A percentile compares a stretch with the other conserved stretches of the same genome.
Evolutionary conservation across 2,797 vertebrate genomes (phyloP).

Genomic region (Cyprinodon diabolis): DNA sequence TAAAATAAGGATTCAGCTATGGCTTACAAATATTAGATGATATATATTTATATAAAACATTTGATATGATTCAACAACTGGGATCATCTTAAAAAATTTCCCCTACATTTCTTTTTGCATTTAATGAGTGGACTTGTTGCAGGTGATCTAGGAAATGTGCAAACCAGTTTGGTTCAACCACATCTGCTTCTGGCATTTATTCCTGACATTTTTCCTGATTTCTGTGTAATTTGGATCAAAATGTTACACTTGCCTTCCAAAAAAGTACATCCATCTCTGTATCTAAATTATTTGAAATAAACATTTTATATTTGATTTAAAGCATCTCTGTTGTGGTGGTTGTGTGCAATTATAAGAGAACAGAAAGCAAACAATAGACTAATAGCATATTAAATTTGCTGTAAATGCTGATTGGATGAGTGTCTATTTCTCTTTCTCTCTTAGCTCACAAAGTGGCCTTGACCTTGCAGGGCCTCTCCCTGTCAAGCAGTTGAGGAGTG

Average conservation of each 20-base stretch:
- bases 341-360: slow-evolving; percentile 23
- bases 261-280: slow-evolving; percentile 42
- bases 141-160: no score
- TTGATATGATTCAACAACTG: no score
- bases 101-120: no score
- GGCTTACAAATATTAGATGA: neutral
- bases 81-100: no score
- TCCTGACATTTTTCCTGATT: neutral
- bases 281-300: slow-evolving; percentile 20
- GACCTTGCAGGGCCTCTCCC: slow-evolving; percentile 55
- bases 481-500: slow-evolving; percentile 42
- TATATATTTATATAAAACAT: neutral
- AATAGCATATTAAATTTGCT: slow-evolving; percentile 23
- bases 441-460: slow-evolving; percentile 24
- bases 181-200: no score
- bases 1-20: neutral
- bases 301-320: slow-evolving; percentile 11
- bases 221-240: slow-evolving; percentile 25
- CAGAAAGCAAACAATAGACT: slow-evolving; percentile 45
- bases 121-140: neutral
- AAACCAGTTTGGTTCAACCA: no score
- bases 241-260: slow-evolving; percentile 16
- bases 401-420: slow-evolving; percentile 33
- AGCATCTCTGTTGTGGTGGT: slow-evolving; percentile 22
- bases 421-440: slow-evolving; percentile 21